Evolutionary conservation across 1,140 invertebrate species (phyloP), one percentile per base, ranked within the genome.

Genomic region (Magallana gigas): DNA sequence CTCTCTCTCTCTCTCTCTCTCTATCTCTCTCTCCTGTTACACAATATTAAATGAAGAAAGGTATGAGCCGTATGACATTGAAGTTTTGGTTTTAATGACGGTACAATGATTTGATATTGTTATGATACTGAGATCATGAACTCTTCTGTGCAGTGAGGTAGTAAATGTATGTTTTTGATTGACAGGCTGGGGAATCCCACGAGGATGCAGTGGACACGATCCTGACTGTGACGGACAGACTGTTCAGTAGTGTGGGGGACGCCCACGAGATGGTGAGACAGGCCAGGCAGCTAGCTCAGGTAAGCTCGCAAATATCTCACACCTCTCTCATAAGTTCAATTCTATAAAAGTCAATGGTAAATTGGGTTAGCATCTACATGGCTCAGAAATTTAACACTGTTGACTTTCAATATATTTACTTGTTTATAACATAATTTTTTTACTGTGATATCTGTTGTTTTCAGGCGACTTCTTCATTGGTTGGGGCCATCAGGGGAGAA

Each of bases 401-500:
- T 23, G 23, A 23, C 23, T 23, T 23, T 23, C 23, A 23, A 23
- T 23, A 23, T 23, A 23, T 23, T 23, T 23, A 23, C 23, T 23
- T 23, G 23, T 23, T 23, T 23, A 23, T 23, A 23, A 23, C 1
- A 23, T 23, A 23, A 23, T 23, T 80, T 80, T n/a, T 14, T 11
- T n/a, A n/a, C 23, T 2, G 0, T 80, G 9, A n/a, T 11, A n/a
- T 18, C 29, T 80, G 76, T 80, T 58, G 9, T 29, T 92, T 93
- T 57, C 93, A 98, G 95, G 98, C 98, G 11, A 99, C 98, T 0
- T 97, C 98, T 0, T 96, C 98, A 84, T 95, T 99, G 3, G 98
- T 99, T 84, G 97, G 97, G 98, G 97, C 97, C 86, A 99, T 99
- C 89, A 98, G 99, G 88, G 97, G 97, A 36, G 98, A 99, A 94